Percentiles rank a stretch among this genome's conserved stretches.
These are phyloP conservation scores for Trididemnum nubilum DNA, from an alignment of 23 tunicate species.

Conservation along the genomic window DNA sequence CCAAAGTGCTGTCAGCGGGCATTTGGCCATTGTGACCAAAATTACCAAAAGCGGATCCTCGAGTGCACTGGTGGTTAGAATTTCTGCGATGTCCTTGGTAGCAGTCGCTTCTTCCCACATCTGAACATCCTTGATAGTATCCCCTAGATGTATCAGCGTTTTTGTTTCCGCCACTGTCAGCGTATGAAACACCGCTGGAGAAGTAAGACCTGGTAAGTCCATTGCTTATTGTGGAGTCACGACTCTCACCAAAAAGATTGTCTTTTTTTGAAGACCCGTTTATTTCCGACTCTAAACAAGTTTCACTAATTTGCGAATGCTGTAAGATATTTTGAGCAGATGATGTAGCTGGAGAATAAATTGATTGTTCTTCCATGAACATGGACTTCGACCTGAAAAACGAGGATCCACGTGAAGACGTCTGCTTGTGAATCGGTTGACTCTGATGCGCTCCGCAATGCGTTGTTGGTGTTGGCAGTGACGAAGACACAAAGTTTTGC, in stretches of 20 bases:
- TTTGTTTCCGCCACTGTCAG: background rate
- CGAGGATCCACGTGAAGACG: no score
- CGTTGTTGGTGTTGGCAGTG: background rate
- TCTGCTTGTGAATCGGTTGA: conserved; percentile 20
- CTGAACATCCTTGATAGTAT: background rate
- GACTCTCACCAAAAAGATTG: no score
- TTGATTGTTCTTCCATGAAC: no score
- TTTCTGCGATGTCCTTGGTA: background rate
- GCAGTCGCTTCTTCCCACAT: background rate
- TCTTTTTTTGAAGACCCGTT: no score
- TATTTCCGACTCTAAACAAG: no score
- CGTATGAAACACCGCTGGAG: background rate
- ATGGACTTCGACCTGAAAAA: no score
- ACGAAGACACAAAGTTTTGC: conserved; percentile 44
- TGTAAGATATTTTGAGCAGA: no score
- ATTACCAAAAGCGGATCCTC: background rate
- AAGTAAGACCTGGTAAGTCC: no score
- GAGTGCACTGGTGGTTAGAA: conserved; percentile 2
- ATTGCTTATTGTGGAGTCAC: no score
- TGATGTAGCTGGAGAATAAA: no score
- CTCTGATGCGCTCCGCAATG: conserved; percentile 26
- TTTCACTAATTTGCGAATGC: no score
- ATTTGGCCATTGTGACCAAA: background rate
- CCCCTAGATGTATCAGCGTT: background rate
- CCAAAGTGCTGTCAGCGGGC: background rate